phyloP scores from a whole-genome alignment of 2,888 invertebrate species.

The Calephelis perditalis region DNA sequence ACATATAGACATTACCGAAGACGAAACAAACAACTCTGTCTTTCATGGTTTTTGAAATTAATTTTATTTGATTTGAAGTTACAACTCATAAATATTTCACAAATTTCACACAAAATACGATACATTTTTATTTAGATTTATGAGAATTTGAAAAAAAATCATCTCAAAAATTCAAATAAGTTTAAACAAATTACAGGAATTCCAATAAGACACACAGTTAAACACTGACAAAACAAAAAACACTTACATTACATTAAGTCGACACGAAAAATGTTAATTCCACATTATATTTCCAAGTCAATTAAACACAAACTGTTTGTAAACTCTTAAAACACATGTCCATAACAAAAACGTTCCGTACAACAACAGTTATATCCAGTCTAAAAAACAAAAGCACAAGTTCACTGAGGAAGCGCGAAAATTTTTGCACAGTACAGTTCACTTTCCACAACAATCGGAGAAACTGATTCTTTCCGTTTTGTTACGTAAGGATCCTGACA shows the following conservation, averaged over 20 bases:
- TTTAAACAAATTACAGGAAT: not conserved
- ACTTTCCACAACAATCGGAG: slow-evolving; percentile 66
- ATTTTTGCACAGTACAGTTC: slow-evolving; percentile 45
- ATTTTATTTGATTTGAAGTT: no score
- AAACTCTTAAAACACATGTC: slow-evolving; percentile 9
- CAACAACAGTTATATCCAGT: slow-evolving; percentile 59
- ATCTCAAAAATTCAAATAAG: not conserved
- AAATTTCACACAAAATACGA: no score
- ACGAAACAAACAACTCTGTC: no score
- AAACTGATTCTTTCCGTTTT: slow-evolving; percentile 52
- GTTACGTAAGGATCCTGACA: slow-evolving; percentile 16
- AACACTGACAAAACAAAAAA: not conserved
- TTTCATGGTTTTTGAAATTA: no score
- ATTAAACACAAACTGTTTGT: slow-evolving; percentile 13
- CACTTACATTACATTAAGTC: not conserved
- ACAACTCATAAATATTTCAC: no score
- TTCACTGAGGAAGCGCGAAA: slow-evolving; percentile 33
- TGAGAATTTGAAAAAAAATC: no score
- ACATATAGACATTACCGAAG: no score
- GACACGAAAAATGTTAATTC: slow-evolving; percentile 11
- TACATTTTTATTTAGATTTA: no score
- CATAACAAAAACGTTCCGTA: slow-evolving; percentile 32
- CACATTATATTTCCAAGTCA: slow-evolving; percentile 10
- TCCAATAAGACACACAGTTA: not conserved
- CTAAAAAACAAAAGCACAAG: slow-evolving; percentile 43